Percentiles rank a stretch among this genome's conserved stretches.
phyloP scores from a whole-genome alignment of 2,888 invertebrate genomes.

The Diadromus collaris region DNA sequence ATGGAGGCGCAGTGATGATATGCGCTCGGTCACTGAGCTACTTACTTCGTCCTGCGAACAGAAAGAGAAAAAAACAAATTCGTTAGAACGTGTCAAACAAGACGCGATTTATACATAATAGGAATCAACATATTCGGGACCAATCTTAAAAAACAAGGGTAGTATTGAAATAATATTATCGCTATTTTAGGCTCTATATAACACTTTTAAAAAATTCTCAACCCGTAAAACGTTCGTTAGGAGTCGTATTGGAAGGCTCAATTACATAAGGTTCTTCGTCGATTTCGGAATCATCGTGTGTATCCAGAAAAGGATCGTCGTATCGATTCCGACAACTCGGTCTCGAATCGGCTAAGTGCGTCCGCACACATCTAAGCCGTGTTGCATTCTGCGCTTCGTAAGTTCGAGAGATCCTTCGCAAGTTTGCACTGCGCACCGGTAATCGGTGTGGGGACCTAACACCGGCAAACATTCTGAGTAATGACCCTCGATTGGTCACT shows the following conservation, averaged over 20 bases:
- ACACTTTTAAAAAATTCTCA: not conserved
- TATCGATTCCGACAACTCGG: slow-evolving; percentile 33
- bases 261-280: slow-evolving; percentile 9
- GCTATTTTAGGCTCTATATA: not conserved
- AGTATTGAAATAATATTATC: not conserved
- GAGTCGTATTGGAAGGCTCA: slow-evolving; percentile 4
- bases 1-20: slow-evolving; percentile 54
- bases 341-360: not conserved
- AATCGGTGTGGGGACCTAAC: slow-evolving; percentile 4
- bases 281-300: slow-evolving; percentile 19
- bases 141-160: not conserved
- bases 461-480: slow-evolving; percentile 65
- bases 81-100: slow-evolving; percentile 32
- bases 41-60: slow-evolving; percentile 80
- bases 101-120: not conserved
- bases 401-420: not conserved
- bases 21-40: slow-evolving; percentile 72
- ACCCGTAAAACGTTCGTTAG: not conserved
- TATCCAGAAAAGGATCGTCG: slow-evolving; percentile 23
- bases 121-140: not conserved
- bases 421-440: slow-evolving; percentile 1
- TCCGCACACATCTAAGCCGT: not conserved
- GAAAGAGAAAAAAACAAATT: slow-evolving; percentile 75
- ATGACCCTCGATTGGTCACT: slow-evolving; percentile 74
- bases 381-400: slow-evolving; percentile 2